Evolutionary conservation across 2,888 invertebrate genomes (phyloP).

Genomic region (Zygogramma bicolorata): DNA sequence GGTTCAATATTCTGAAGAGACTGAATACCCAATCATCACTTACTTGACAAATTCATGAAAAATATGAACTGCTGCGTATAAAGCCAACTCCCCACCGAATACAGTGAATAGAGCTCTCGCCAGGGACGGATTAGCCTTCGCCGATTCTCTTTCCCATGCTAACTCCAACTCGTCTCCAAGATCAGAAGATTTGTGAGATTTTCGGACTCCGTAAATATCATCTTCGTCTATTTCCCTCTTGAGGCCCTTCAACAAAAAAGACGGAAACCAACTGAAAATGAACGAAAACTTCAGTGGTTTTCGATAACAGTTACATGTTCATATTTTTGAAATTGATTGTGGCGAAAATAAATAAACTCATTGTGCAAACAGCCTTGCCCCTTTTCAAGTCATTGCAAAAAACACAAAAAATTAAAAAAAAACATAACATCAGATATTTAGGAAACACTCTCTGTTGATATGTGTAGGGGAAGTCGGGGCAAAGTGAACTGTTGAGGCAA

Average conservation of each 20-base stretch:
- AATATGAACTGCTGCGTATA: constrained; percentile 39
- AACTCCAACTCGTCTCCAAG: constrained; percentile 65
- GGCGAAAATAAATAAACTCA: neutral
- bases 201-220: constrained; percentile 63
- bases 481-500: no score
- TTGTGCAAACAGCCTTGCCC: no score
- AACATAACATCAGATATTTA: no score
- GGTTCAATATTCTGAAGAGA: no score
- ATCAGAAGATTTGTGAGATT: constrained; percentile 26
- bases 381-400: no score
- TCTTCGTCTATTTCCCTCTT: constrained; percentile 66
- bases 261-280: constrained; percentile 67
- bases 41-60: constrained; percentile 39
- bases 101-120: constrained; percentile 53
- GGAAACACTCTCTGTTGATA: no score
- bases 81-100: constrained; percentile 49
- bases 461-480: no score
- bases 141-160: constrained; percentile 55
- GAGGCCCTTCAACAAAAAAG: constrained; percentile 67
- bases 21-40: neutral
- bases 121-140: constrained; percentile 52
- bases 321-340: neutral
- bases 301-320: neutral
- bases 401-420: no score
- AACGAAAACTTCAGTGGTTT: neutral